A percentile compares a stretch with the other conserved stretches of the same genome.
Conservation (phyloP, 2,888 invertebrate species). For the Phalangium opilio region DNA sequence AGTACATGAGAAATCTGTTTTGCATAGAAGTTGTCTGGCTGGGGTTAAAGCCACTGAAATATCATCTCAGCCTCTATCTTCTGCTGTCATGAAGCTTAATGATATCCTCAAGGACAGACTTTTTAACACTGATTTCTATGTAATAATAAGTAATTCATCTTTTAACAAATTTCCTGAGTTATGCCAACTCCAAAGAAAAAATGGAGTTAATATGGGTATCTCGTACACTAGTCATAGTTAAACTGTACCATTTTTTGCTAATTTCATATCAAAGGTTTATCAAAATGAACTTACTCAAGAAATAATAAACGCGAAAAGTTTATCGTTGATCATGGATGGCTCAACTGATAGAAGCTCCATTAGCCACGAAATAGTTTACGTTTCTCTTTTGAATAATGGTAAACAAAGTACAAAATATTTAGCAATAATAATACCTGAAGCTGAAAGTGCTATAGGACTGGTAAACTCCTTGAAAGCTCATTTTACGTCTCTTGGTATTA, state of each 20-base stretch:
- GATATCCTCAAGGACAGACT: conserved; percentile 1
- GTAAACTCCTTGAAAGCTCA: too few species aligned
- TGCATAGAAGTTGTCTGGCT: conserved; percentile 7
- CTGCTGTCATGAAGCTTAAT: conserved; percentile 1
- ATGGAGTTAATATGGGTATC: conserved; percentile 5
- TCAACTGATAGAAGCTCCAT: conserved; percentile 3
- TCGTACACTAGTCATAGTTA: conserved; percentile 8
- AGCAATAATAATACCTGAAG: conserved; percentile 1
- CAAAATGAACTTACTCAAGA: conserved; percentile 3
- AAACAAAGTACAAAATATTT: conserved; percentile 5
- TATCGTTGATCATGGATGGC: conserved; percentile 7
- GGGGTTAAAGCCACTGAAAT: background rate
- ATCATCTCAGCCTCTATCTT: background rate
- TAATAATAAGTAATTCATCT: conserved; percentile 5
- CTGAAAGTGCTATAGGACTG: background rate
- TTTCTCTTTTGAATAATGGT: conserved; percentile 5
- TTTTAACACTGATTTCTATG: conserved; percentile 8
- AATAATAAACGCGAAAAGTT: background rate
- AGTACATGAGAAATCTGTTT: conserved; percentile 6
- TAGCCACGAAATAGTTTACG: conserved; percentile 9
- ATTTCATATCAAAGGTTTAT: conserved; percentile 5
- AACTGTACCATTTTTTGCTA: conserved; percentile 8
- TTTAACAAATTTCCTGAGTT: conserved; percentile 7
- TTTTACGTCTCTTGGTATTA: conserved; percentile 1
- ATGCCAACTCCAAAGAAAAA: conserved; percentile 5